phyloP scores from a whole-genome alignment of 2,113 vertebrate genomes.

The Ctenomys sociabilis region DNA sequence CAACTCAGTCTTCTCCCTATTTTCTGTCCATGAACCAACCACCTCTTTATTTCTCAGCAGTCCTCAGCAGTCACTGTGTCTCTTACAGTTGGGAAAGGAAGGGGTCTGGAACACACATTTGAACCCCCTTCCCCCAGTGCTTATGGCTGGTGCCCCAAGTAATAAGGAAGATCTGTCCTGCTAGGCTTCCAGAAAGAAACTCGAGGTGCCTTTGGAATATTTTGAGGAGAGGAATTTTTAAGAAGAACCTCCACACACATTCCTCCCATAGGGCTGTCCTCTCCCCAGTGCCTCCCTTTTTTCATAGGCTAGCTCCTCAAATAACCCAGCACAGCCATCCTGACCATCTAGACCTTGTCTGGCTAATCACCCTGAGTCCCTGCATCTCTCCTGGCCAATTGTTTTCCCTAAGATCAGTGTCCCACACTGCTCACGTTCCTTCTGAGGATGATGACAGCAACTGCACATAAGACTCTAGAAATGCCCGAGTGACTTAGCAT shows the following conservation, averaged over 20 bases:
- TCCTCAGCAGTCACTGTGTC: not conserved
- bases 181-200: not conserved
- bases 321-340: not conserved
- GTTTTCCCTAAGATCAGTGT: not conserved
- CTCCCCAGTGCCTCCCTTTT: not conserved
- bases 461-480: not conserved
- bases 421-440: not conserved
- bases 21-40: not conserved
- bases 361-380: not conserved
- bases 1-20: not conserved
- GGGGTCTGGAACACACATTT: not conserved
- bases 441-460: not conserved
- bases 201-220: not conserved
- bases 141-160: not conserved
- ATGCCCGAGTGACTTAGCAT: not conserved
- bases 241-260: not conserved
- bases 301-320: not conserved
- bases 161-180: not conserved
- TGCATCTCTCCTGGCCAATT: not conserved
- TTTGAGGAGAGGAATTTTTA: not conserved
- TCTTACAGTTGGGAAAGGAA: not conserved
- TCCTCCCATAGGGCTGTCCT: not conserved
- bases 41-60: not conserved
- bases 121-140: not conserved
- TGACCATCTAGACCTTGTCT: not conserved